Evolutionary conservation across 2,797 vertebrate genomes (phyloP), one percentile per base, ranked within the genome.

Genomic region (Steatocranus sp.): DNA sequence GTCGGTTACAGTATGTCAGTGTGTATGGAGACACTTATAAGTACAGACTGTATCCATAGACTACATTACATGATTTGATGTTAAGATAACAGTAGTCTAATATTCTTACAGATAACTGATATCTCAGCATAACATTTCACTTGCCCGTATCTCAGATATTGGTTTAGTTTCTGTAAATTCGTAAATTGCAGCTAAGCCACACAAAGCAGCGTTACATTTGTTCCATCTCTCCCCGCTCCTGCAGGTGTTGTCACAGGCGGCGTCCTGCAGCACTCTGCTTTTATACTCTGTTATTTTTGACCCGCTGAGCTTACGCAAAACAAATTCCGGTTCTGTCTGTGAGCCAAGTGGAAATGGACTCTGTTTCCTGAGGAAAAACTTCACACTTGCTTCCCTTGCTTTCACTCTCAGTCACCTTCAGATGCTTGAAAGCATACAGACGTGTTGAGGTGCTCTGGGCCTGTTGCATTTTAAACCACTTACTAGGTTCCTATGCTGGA

Each of bases 221-320:
- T 18, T 66, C 73, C 34, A 14, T n/a, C 50, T 63, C 18, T 43
- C 8, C 36, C 20, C 5, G 54, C 76, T 82, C 18, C 74, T 63
- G 90, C 91, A 90, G 89, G 77, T 90, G 91, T 8, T 85, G 46
- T 93, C 90, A 76, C 2, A 48, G 41, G 63, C 89, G 58, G 48
- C 2, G 30, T 75, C 83, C 83, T 81, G 88, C 70, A 81, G 84
- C 86, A 75, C 87, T 66, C 83, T 76, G 86, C 89, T 93, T 97
- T 96, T 97, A 97, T 97, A 97, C 95, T 90, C 92, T 14, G 94
- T 94, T 98, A 98, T 97, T 97, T 97, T 97, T 97, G 97, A 94
- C 95, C 91, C 3, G 23, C 79, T 8, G 51, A 91, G 82, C 95
- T 95, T 97, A 97, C 97, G 97, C 96, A 97, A 95, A 96, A 96